phyloP scores from a whole-genome alignment of 2,113 vertebrate genomes.

The Chlamydotis undulata region DNA sequence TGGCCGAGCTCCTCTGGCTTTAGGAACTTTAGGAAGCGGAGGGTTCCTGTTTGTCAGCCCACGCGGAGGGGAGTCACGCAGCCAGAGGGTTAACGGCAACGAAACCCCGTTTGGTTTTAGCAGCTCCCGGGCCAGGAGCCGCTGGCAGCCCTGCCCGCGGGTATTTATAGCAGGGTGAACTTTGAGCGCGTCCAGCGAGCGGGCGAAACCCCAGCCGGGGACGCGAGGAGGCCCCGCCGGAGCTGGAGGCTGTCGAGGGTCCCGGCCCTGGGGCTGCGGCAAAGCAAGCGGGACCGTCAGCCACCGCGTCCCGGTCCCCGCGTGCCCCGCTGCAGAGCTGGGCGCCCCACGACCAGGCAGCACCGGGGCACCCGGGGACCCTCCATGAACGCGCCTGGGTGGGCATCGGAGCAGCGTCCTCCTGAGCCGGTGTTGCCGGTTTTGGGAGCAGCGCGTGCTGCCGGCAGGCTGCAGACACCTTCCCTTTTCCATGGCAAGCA shows the following conservation, averaged over 20 bases:
- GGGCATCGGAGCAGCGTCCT: accelerated
- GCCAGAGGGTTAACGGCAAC: constrained; percentile 33
- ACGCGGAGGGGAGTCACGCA: accelerated
- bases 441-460: neutral
- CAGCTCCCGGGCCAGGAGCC: neutral
- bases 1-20: constrained; percentile 53
- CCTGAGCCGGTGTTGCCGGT: accelerated
- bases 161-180: constrained; percentile 69
- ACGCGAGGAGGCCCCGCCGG: neutral
- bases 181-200: constrained; percentile 33
- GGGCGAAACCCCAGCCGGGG: neutral
- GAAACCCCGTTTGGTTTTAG: neutral
- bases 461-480: neutral
- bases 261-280: accelerated
- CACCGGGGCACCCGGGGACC: neutral
- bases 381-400: accelerated
- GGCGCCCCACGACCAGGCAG: neutral
- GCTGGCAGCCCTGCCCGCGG: neutral
- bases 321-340: accelerated
- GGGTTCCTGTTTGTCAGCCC: neutral
- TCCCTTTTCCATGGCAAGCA: neutral
- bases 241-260: neutral
- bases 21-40: neutral
- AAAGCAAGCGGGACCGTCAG: accelerated
- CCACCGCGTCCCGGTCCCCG: accelerated